Evolutionary conservation across 2,113 vertebrate species (phyloP).

Genomic region (Phasianus colchicus): DNA sequence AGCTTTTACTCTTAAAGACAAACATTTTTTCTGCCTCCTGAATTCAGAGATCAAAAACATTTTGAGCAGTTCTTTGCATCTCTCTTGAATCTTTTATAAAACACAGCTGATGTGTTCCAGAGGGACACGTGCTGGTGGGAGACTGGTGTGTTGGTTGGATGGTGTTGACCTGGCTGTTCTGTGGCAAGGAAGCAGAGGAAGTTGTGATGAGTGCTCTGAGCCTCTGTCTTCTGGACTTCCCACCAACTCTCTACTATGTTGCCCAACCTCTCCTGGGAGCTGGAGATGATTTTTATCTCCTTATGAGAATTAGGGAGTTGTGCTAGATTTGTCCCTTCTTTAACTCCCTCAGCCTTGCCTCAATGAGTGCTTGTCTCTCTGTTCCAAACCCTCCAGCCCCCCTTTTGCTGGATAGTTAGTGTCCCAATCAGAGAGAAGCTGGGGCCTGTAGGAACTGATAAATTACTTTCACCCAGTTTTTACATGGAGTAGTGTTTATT

Average conservation of each 20-base stretch:
- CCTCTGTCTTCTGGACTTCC: neutral
- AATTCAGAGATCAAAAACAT: neutral
- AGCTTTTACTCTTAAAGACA: neutral
- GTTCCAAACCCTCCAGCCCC: neutral
- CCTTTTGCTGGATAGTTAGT: neutral
- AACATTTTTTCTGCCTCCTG: neutral
- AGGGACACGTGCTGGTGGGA: neutral
- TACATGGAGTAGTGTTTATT: too few relatives aligned
- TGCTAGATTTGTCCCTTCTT: neutral
- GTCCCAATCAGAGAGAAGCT: neutral
- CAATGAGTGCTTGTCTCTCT: neutral
- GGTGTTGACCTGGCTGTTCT: neutral
- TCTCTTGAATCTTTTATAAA: neutral
- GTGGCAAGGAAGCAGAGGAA: neutral
- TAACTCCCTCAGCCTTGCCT: neutral
- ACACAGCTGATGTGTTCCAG: rapidly evolving
- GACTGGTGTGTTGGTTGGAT: neutral
- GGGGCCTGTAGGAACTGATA: neutral
- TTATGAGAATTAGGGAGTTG: neutral
- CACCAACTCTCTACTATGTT: neutral
- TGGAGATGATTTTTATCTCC: neutral
- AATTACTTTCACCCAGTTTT: too few relatives aligned
- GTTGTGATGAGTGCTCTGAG: neutral
- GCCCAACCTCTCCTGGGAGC: neutral
- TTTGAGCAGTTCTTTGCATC: neutral